Percentiles rank a stretch among this genome's conserved stretches.
Conservation (phyloP, 2,113 vertebrate genomes). For the Elephantulus edwardii region DNA sequence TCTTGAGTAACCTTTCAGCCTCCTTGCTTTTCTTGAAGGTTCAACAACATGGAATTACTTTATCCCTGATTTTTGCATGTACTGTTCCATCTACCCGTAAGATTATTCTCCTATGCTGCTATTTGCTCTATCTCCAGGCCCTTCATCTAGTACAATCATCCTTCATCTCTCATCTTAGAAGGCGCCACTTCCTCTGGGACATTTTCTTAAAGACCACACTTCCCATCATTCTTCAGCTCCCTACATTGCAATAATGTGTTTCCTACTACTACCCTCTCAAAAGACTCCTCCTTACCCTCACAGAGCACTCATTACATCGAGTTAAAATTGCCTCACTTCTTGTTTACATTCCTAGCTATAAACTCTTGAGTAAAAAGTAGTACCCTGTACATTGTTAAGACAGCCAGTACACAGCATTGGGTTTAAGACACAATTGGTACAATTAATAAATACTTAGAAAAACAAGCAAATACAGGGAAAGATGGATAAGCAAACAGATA, state of each 20-base stretch:
- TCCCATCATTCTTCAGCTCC: neutral
- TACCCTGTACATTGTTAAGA: rapidly evolving
- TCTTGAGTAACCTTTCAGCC: too few relatives aligned
- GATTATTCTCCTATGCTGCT: too few relatives aligned
- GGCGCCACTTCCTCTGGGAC: neutral
- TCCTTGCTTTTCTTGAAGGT: neutral
- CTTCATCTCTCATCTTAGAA: neutral
- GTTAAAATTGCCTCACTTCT: neutral
- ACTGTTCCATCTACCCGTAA: too few relatives aligned
- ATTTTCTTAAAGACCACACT: neutral
- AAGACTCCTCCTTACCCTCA: neutral
- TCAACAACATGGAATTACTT: rapidly evolving
- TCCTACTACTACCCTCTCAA: neutral
- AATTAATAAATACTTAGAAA: neutral
- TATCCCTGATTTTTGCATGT: neutral
- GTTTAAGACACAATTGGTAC: neutral
- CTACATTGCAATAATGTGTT: neutral
- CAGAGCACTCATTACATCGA: neutral
- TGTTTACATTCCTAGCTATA: neutral
- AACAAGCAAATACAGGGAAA: neutral
- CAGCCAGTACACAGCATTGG: neutral
- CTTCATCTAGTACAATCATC: neutral
- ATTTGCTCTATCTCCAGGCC: neutral
- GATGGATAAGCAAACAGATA: neutral
- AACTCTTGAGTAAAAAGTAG: neutral